Evolutionary conservation across 2,888 invertebrate genomes (phyloP).

Genomic region (Cerastis leucographa): DNA sequence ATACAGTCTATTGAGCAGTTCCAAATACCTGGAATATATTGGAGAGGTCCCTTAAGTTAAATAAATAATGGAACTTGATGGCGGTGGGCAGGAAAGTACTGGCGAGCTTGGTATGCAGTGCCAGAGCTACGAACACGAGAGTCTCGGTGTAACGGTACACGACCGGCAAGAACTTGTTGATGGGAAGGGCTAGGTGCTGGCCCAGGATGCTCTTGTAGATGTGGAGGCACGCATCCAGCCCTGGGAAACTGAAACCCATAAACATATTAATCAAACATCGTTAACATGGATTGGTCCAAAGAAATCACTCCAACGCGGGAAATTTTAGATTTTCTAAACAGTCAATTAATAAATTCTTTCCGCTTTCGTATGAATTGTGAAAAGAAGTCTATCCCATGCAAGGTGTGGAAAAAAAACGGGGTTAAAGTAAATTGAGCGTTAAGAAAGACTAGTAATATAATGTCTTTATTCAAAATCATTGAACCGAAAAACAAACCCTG

Average conservation of each 20-base stretch:
- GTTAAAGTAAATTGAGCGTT: not conserved
- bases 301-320: not conserved
- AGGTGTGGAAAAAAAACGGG: not conserved
- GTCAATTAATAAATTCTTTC: not conserved
- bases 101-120: conserved; percentile 94
- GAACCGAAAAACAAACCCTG: not conserved
- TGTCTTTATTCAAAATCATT: not conserved
- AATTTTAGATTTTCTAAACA: not conserved
- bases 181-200: conserved; percentile 93
- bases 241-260: conserved; percentile 93
- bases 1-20: not conserved
- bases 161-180: conserved; percentile 92
- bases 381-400: not conserved
- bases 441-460: not conserved
- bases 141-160: conserved; percentile 91
- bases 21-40: conserved; percentile 96
- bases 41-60: conserved; percentile 97
- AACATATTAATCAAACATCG: not conserved
- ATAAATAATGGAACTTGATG: conserved; percentile 98
- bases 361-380: not conserved
- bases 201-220: conserved; percentile 96
- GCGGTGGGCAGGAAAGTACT: conserved; percentile 97
- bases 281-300: not conserved
- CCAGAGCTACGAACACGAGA: conserved; percentile 93
- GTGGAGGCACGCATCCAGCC: conserved; percentile 94